These are phyloP conservation scores for Acrocephalus kingi DNA, from an alignment of 2,113 vertebrate species.

Conservation along the genomic window DNA sequence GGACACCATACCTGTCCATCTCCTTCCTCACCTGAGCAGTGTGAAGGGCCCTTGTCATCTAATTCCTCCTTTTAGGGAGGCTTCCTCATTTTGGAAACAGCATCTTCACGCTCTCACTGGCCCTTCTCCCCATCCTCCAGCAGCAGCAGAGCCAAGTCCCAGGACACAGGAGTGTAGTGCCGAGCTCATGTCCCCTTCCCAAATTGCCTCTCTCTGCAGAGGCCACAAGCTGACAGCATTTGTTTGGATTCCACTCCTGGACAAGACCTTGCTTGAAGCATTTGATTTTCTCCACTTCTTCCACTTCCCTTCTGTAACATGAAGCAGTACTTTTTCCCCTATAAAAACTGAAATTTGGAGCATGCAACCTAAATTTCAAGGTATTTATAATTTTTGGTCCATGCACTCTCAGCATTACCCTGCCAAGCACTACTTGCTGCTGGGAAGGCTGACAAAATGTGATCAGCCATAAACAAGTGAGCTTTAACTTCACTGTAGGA, in stretches of 20 bases:
- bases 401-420: neutral
- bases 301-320: constrained; percentile 6
- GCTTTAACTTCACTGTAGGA: neutral
- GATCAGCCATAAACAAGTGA: constrained; percentile 35
- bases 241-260: constrained; percentile 8
- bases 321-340: constrained; percentile 26
- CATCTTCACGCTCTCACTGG: neutral
- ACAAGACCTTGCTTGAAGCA: neutral
- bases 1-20: neutral
- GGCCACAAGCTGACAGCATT: neutral
- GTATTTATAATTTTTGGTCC: constrained; percentile 58
- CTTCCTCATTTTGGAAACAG: neutral
- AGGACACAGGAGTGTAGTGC: neutral
- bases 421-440: constrained; percentile 55
- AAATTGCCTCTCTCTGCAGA: neutral
- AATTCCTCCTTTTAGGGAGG: neutral
- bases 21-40: neutral
- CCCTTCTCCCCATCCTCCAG: neutral
- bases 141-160: neutral
- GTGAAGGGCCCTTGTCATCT: neutral
- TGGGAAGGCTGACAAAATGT: constrained; percentile 63
- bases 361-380: constrained; percentile 36
- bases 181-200: neutral
- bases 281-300: constrained; percentile 20
- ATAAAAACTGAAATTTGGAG: constrained; percentile 35